Percentiles rank a stretch among this genome's conserved stretches.
phyloP scores from a whole-genome alignment of 1,140 invertebrate species.

The Drosophila ogumai region DNA sequence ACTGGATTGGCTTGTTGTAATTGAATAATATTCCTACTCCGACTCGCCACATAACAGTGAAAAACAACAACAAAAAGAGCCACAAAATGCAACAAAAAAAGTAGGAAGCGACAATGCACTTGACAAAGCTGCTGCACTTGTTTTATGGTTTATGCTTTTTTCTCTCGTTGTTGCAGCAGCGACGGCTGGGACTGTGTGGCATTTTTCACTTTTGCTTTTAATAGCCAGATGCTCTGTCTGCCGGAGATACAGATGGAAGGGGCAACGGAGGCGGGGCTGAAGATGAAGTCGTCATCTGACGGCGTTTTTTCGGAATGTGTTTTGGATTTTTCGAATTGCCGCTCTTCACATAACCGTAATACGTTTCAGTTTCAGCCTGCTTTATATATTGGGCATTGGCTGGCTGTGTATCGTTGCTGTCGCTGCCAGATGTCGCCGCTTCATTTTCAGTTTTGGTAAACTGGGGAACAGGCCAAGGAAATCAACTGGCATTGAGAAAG shows the following conservation, averaged over 20 bases:
- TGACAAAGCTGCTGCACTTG: constrained; percentile 58
- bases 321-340: constrained; percentile 71
- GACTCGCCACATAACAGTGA: constrained; percentile 57
- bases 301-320: constrained; percentile 52
- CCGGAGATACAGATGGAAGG: constrained; percentile 8
- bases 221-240: constrained; percentile 58
- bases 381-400: constrained; percentile 11
- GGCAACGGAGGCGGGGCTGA: constrained; percentile 15
- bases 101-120: constrained; percentile 76
- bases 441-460: constrained; percentile 54
- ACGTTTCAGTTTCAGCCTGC: constrained; percentile 33
- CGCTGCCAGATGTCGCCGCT: constrained; percentile 67
- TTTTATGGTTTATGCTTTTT: constrained; percentile 37
- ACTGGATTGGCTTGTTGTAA: constrained; percentile 75
- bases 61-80: background rate
- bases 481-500: constrained; percentile 50
- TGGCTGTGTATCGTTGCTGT: constrained; percentile 27
- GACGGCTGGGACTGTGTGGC: constrained; percentile 53
- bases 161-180: constrained; percentile 20
- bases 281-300: constrained; percentile 40
- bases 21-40: constrained; percentile 74
- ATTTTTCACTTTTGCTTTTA: constrained; percentile 82
- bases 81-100: constrained; percentile 28
- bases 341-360: constrained; percentile 76
- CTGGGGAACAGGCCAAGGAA: constrained; percentile 58